phyloP scores from a whole-genome alignment of 1,140 invertebrate genomes.

The Drosophila oshimai region DNA sequence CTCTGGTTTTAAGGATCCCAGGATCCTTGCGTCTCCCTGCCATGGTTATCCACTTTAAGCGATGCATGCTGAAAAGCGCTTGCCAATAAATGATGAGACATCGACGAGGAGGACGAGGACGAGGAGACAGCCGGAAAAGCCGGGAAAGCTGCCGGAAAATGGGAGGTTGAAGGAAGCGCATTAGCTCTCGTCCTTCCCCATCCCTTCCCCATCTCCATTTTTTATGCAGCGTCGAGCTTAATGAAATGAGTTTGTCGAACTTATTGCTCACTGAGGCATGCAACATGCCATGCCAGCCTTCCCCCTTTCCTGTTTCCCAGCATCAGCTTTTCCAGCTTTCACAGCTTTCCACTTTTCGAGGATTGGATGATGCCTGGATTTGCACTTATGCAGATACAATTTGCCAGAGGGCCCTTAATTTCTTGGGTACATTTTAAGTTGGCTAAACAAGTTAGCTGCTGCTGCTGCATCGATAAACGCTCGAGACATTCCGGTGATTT shows the following conservation, averaged over 20 bases:
- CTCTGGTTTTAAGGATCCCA: conserved; percentile 19
- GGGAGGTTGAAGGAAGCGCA: conserved; percentile 33
- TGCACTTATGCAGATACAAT: conserved; percentile 47
- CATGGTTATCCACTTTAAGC: conserved; percentile 41
- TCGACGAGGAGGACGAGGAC: conserved; percentile 20
- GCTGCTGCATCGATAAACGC: conserved; percentile 13
- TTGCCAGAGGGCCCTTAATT: conserved; percentile 17
- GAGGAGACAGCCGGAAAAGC: neutral
- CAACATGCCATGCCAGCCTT: conserved; percentile 53
- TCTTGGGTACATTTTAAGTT: conserved; percentile 34
- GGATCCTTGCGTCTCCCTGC: neutral
- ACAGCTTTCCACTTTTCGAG: neutral
- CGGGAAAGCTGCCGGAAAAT: conserved; percentile 22
- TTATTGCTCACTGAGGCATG: conserved; percentile 75
- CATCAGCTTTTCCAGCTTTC: neutral
- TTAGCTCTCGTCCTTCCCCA: conserved; percentile 62
- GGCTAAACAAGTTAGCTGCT: conserved; percentile 34
- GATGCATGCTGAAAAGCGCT: conserved; percentile 69
- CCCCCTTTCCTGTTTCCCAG: neutral
- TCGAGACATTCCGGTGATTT: neutral
- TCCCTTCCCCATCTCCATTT: neutral
- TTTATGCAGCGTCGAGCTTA: conserved; percentile 72
- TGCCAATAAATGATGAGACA: conserved; percentile 78
- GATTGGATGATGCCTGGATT: neutral
- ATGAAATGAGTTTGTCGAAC: conserved; percentile 81